Evolutionary conservation across 2,888 invertebrate genomes (phyloP).

Genomic region (Sericinus montela): DNA sequence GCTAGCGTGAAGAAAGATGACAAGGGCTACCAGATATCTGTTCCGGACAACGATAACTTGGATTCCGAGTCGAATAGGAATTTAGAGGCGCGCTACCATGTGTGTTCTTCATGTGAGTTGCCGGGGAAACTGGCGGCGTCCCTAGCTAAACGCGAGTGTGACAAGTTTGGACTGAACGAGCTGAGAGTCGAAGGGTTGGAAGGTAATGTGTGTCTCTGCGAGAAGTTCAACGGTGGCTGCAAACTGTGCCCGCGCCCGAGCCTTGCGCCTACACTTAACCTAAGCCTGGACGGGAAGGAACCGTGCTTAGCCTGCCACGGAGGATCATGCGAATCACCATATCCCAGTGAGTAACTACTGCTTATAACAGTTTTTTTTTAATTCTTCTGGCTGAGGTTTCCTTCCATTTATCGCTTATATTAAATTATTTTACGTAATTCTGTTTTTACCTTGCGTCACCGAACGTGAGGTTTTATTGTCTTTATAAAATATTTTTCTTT

Average conservation of each 20-base stretch:
- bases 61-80: constrained; percentile 50
- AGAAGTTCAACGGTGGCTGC: constrained; percentile 69
- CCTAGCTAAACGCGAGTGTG: constrained; percentile 49
- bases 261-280: constrained; percentile 42
- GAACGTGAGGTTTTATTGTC: too few relatives aligned
- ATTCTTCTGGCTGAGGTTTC: too few relatives aligned
- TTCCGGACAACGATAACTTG: constrained; percentile 50
- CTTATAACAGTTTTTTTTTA: too few relatives aligned
- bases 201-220: constrained; percentile 59
- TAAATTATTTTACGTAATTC: too few relatives aligned
- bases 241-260: constrained; percentile 60
- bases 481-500: too few relatives aligned
- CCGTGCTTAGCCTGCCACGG: constrained; percentile 50
- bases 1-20: constrained; percentile 37
- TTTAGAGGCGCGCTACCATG: constrained; percentile 42
- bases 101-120: constrained; percentile 56
- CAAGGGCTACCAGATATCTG: constrained; percentile 38
- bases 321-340: constrained; percentile 43
- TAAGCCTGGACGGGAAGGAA: constrained; percentile 47
- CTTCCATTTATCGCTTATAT: too few relatives aligned
- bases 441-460: too few relatives aligned
- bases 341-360: constrained; percentile 50
- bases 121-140: constrained; percentile 51
- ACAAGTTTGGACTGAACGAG: constrained; percentile 62
- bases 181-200: constrained; percentile 60